Percentiles rank a stretch among this genome's conserved stretches.
These are phyloP conservation scores for Phodopus roborovskii DNA, from an alignment of 2,113 vertebrate genomes.

Conservation along the genomic window DNA sequence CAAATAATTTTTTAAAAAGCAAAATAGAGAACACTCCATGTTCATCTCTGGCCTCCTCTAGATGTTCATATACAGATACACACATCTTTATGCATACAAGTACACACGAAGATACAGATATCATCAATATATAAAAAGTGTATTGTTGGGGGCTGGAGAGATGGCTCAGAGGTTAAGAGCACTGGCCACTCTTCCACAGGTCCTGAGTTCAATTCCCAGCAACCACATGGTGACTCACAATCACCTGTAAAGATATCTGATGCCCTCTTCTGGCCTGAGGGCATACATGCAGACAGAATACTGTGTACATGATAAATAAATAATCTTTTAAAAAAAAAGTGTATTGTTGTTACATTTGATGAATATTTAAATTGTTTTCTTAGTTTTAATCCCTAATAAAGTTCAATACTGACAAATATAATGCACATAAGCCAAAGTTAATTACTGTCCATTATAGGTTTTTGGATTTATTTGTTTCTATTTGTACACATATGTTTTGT, in stretches of 20 bases:
- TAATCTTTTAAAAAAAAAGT: background rate
- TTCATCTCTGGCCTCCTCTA: background rate
- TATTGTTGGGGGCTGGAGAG: background rate
- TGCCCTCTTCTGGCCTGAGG: no score
- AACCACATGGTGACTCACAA: no score
- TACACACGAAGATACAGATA: background rate
- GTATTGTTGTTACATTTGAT: background rate
- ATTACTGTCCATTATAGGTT: background rate
- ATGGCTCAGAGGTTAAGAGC: no score
- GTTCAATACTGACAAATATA: constrained; percentile 12
- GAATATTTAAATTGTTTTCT: background rate
- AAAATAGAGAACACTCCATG: background rate
- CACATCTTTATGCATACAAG: background rate
- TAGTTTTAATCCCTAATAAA: background rate
- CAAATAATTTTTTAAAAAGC: background rate
- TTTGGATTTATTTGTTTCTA: background rate
- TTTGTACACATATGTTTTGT: background rate
- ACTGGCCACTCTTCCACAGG: no score
- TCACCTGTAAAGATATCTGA: no score
- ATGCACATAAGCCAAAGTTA: constrained; percentile 21
- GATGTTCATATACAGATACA: background rate
- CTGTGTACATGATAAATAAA: no score
- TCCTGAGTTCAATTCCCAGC: no score
- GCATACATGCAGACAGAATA: no score
- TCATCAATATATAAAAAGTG: background rate